Evolutionary conservation across 2,888 invertebrate species (phyloP), one percentile per base, ranked within the genome.

Genomic region (Malthinus seriepunctatus): DNA sequence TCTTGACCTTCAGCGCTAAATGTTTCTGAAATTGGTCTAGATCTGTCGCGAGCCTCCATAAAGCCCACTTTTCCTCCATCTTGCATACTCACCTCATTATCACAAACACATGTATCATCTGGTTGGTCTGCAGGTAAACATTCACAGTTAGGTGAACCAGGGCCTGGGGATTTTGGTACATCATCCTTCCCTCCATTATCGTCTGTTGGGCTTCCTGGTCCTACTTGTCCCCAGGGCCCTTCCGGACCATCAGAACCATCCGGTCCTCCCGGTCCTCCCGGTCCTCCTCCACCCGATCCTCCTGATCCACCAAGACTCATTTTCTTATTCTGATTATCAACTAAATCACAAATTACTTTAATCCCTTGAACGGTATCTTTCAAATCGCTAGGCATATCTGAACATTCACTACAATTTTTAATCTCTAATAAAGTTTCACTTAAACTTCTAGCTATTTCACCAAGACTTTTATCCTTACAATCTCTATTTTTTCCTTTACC

Each of bases 271-370:
- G 32, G 10, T 7, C 32, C 10, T 7, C 11, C 11, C 1, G 31
- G 31, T 8, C 32, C 32, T 9, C 10, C n/a, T 9, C n/a, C 10
- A 31, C 10, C 23, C 34, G 11, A 32, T 11, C 32, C n/a, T n/a
- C 11, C n/a, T n/a, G n/a, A n/a, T 5, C 9, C 45, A 12, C 12
- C 46, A 5, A 5, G 2, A 15, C 9, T 7, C 8, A 11, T n/a
- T 44, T 11, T 35, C 15, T 47, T 9, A 8, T 9, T 12, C 33
- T 31, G 32, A 37, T 39, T 38, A 12, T 57, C 63, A 15, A 76
- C 70, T 62, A 75, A 56, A 51, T 76, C 76, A 3, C 72, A 70
- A n/a, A 77, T 54, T 49, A 73, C 69, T 63, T 72, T 76, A 33
- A 77, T 73, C 15, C 69, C 69, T 54, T 68, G 68, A 0, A 72